A percentile compares a stretch with the other conserved stretches of the same genome.
phyloP scores from a whole-genome alignment of 2,113 vertebrate genomes.

The Syrmaticus mikado region DNA sequence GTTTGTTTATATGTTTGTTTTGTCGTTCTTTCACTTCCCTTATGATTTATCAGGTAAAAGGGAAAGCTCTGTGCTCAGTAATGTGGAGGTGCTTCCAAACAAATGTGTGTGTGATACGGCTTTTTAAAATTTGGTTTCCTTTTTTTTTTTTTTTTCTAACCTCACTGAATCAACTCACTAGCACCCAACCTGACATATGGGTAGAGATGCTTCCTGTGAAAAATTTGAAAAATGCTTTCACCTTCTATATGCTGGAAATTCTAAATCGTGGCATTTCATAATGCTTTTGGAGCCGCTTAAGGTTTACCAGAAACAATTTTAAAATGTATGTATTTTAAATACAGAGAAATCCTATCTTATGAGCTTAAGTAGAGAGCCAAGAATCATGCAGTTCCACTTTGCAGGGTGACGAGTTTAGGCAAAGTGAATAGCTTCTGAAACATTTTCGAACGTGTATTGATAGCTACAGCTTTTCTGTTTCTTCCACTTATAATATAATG shows the following conservation, averaged over 20 bases:
- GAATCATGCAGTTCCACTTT: not conserved
- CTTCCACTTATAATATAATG: not conserved
- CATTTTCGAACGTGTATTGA: not conserved
- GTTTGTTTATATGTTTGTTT: not conserved
- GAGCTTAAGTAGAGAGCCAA: not conserved
- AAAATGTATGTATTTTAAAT: not conserved
- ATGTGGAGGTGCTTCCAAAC: not conserved
- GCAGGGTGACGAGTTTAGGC: not conserved
- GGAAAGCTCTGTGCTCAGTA: not conserved
- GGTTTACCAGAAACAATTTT: not conserved
- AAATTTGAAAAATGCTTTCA: not conserved
- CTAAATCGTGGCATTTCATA: not conserved
- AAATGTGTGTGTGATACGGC: not conserved
- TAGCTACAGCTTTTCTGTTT: slow-evolving; percentile 14
- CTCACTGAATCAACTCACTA: not conserved
- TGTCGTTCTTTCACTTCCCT: not conserved
- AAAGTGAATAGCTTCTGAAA: not conserved
- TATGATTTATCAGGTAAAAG: not conserved
- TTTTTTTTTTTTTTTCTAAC: not conserved
- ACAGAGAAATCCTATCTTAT: not conserved
- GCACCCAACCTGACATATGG: not conserved
- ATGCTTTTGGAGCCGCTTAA: not conserved
- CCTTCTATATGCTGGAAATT: not conserved
- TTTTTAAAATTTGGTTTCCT: not conserved
- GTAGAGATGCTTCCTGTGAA: not conserved